Base-by-base conservation (phyloP, 2,113 vertebrate species). In the Rallus limicola region DNA sequence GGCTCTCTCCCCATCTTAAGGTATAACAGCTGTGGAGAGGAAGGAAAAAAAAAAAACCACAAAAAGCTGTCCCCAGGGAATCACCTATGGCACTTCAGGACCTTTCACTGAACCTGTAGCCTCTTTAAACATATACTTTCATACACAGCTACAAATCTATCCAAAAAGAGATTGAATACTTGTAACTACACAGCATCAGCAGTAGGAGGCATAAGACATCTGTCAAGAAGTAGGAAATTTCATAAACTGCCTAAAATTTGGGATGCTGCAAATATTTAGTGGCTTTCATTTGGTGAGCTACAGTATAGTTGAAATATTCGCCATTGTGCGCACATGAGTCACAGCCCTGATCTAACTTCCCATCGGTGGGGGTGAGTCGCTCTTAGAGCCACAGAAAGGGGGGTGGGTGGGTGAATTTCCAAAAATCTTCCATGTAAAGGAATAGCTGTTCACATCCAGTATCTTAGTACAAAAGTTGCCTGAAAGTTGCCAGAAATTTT, bases 171-270 rank as follows among this genome's bases (percentile, higher is more conserved):
- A 10, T 1, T 23, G 48, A 48, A 63, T 36, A 2, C 24, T 0
- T 93, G 95, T 64, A 93, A 65, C 82, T 96, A 14, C 92, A 52
- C 62, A 7, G 13, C 48, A 1, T 6, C 23, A 90, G 69, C 95
- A 86, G 95, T n/a, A 97, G 97, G 92, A 95, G 96, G 95, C 95
- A 90, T 13, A 60, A 89, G 91, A 68, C 76, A 31, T 20, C 95
- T 94, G 78, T 78, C 31, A 16, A 83, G 84, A 53, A 58, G 25
- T 3, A 10, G 46, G 69, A 58, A 40, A 75, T 26, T 6, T 60
- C 91, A 70, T 5, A 1, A 60, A 40, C 21, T 26, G 38, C 63
- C 60, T 16, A 1, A 50, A 58, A 19, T 60, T 78, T 68, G 69
- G 56, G 86, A 65, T 74, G 78, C 20, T 90, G 53, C 46, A 58